These are phyloP conservation scores for Catalaphyllia jardinei DNA, from an alignment of 64 coral and sea anemone species.

Conservation along the genomic window DNA sequence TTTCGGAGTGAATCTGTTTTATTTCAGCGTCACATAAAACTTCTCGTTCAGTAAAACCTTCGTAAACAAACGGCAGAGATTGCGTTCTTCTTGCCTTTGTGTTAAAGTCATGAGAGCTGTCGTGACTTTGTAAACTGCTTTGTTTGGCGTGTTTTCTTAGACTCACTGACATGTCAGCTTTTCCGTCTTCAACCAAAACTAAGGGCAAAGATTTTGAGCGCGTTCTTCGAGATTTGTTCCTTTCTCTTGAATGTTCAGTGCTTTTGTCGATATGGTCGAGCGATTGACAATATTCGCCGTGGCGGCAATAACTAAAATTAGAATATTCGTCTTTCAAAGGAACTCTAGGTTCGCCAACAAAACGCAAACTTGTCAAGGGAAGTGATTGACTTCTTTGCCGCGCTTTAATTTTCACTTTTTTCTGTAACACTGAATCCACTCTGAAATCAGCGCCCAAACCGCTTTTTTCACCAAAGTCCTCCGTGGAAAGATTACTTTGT, in stretches of 20 bases:
- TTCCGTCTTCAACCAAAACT: neutral
- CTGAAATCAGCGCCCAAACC: neutral
- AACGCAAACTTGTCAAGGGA: neutral
- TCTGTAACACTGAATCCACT: neutral
- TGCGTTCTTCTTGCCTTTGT: neutral
- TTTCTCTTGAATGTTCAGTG: neutral
- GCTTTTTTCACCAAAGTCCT: neutral
- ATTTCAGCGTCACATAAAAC: neutral
- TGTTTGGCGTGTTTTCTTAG: neutral
- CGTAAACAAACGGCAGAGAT: slow-evolving; percentile 12
- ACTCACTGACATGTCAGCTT: neutral
- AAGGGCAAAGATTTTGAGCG: slow-evolving; percentile 12
- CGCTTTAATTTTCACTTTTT: neutral
- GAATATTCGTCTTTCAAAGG: neutral
- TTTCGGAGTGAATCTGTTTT: neutral
- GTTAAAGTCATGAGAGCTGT: neutral
- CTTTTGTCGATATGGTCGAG: neutral
- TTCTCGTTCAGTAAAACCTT: neutral
- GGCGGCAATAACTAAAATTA: neutral
- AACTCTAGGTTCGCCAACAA: neutral
- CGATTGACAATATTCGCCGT: neutral
- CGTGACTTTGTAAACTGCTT: slow-evolving; percentile 7
- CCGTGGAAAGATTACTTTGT: neutral
- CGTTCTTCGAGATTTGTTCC: neutral
- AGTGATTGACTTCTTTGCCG: slow-evolving; percentile 12